Evolutionary conservation across 2,888 invertebrate genomes (phyloP), one percentile per base, ranked within the genome.

Genomic region (Cephus rjabovi): DNA sequence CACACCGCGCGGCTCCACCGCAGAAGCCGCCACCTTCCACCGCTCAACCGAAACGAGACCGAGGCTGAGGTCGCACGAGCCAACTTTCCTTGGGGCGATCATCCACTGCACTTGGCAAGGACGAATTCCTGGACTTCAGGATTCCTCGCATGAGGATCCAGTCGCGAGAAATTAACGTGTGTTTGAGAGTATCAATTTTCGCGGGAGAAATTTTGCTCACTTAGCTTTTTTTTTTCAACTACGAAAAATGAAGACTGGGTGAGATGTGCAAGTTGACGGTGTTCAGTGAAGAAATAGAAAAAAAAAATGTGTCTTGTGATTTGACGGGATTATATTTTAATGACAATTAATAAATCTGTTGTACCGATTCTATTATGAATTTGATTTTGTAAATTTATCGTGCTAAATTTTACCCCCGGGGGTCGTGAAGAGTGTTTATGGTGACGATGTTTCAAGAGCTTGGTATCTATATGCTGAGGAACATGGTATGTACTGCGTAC

Each of bases 11-110:
- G 91, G 90, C 87, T 91, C 90, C 87, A 91, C 91, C 91, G 90
- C 91, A 91, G 91, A 90, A 91, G 91, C 91, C 91, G 89, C 91
- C 90, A 89, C 90, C 89, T 90, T 90, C 90, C 90, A 90, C 90
- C 90, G 90, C 88, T 87, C 87, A 89, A 88, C 90, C 89, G 87
- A 90, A 90, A 90, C 90, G 90, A 89, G 90, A 90, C 56, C 56
- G 56, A 56, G 56, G 34, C 74, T 34, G 74, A 74, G 74, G 71
- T 34, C 71, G 71, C 71, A 74, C 87, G 87, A 88, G 89, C 89
- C 89, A 89, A 90, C 89, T 89, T 88, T 87, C 88, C 88, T 86
- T 31, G 34, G 69, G 80, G 78, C 79, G 78, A 70, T 56, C 56
- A 56, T 56, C 69, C 75, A 71, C 69, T 77, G 70, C 68, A 77